phyloP scores from a whole-genome alignment of 1,140 invertebrate genomes.

The Papilio dardanus region DNA sequence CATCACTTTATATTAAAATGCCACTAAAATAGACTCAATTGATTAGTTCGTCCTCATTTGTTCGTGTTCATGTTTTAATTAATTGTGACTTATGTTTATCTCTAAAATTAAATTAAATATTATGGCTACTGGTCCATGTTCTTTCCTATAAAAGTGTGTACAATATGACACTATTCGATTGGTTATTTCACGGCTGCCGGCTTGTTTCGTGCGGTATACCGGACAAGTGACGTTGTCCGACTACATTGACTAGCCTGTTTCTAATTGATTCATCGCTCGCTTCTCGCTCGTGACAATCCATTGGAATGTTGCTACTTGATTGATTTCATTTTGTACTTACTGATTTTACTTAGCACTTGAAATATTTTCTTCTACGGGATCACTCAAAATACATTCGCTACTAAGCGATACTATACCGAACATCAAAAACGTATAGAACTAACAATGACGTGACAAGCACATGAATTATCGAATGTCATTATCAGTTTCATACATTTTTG shows the following conservation, averaged over 20 bases:
- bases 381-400: too few species aligned
- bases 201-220: constrained; percentile 12
- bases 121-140: not conserved
- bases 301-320: constrained; percentile 19
- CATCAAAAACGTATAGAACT: too few species aligned
- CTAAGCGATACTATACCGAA: too few species aligned
- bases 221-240: constrained; percentile 30
- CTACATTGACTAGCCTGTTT: constrained; percentile 23
- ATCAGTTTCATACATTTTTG: too few species aligned
- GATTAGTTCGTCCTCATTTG: too few species aligned
- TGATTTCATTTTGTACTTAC: constrained; percentile 2
- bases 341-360: not conserved
- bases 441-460: too few species aligned
- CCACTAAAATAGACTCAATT: too few species aligned
- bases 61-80: too few species aligned
- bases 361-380: not conserved
- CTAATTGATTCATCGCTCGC: constrained; percentile 27
- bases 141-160: not conserved
- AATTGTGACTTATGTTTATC: too few species aligned
- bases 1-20: too few species aligned
- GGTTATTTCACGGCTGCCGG: constrained; percentile 4
- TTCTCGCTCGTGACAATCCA: constrained; percentile 31
- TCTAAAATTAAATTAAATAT: too few species aligned
- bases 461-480: too few species aligned
- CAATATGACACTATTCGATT: not conserved